Conservation (phyloP, 2,797 vertebrate genomes). For the Amphiprion clarkii region DNA sequence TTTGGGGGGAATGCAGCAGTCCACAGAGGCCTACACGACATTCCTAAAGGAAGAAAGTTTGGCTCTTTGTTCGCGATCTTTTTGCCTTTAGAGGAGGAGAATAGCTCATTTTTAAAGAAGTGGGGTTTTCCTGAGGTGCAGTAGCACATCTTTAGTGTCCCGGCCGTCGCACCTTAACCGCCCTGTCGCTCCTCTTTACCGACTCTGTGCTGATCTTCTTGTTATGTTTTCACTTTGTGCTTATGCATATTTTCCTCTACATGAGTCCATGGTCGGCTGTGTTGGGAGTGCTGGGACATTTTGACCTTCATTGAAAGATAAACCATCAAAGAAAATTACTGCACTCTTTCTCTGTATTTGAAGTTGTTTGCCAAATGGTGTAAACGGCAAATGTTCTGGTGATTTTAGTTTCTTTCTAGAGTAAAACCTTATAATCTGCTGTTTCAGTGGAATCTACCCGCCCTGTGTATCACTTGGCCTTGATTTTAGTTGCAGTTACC, state of each 20-base stretch:
- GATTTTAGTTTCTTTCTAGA: neutral
- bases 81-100: slow-evolving; percentile 50
- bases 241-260: slow-evolving; percentile 39
- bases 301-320: slow-evolving; percentile 27
- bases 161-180: slow-evolving; percentile 7
- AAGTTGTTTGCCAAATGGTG: slow-evolving; percentile 43
- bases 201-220: slow-evolving; percentile 24
- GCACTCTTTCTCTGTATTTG: slow-evolving; percentile 11
- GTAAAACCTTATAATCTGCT: slow-evolving; percentile 3
- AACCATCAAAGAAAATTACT: slow-evolving; percentile 12
- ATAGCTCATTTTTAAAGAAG: slow-evolving; percentile 25
- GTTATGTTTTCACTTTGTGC: slow-evolving; percentile 36
- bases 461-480: neutral
- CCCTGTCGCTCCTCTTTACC: slow-evolving; percentile 13
- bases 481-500: slow-evolving; percentile 11
- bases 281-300: slow-evolving; percentile 29
- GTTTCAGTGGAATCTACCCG: neutral
- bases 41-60: slow-evolving; percentile 42
- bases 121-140: slow-evolving; percentile 27
- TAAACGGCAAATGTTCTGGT: neutral
- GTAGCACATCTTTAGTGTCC: slow-evolving; percentile 29
- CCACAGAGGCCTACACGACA: slow-evolving; percentile 52
- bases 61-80: slow-evolving; percentile 35
- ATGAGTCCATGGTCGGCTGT: slow-evolving; percentile 45
- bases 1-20: slow-evolving; percentile 55